Base-by-base conservation (phyloP, 2,113 vertebrate genomes). In the Eudyptes chrysolophus region DNA sequence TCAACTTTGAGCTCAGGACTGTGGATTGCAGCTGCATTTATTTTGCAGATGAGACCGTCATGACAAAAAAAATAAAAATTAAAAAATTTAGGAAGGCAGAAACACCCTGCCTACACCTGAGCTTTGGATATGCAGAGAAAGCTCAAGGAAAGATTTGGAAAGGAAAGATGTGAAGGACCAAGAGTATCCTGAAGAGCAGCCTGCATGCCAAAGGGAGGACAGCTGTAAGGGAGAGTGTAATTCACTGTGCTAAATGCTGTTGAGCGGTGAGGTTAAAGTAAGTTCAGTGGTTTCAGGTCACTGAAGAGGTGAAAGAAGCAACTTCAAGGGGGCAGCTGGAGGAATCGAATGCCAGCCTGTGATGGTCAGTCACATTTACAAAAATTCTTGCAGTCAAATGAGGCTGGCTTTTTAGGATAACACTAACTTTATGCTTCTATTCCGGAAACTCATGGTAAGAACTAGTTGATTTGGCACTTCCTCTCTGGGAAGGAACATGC, bases 101-200 rank as follows among this genome's bases (percentile, higher is more conserved):
- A 74, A 54, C 10, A 34, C 20, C 16, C n/a, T 58, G 34, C 51
- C 38, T 19, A 10, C 51, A 54, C 4, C 42, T 49, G 57, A 27
- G 12, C 7, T n/a, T n/a, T 0, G 11, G 21, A 19, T 61, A 17
- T 4, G 19, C 21, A 42, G 36, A 54, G n/a, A 34, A 81, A 26
- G 5, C 29, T n/a, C 42, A 69, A 68, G 42, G 25, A 36, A 61
- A 16, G 13, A 8, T 22, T 10, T 36, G 57, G 30, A 40, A 69
- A 29, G 13, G 36, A 48, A 54, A 46, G 48, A 30, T 2, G 8
- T 2, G 16, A 76, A 51, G 42, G 15, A 65, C 7, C 14, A 29
- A 5, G 20, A 22, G 48, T 22, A 16, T 29, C 25, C 42, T 0
- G 0, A 14, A 6, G 3, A 19, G n/a, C 7, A n/a, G 29, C 10